Conservation (phyloP, 2,888 invertebrate genomes). For the Adineta ricciae region DNA sequence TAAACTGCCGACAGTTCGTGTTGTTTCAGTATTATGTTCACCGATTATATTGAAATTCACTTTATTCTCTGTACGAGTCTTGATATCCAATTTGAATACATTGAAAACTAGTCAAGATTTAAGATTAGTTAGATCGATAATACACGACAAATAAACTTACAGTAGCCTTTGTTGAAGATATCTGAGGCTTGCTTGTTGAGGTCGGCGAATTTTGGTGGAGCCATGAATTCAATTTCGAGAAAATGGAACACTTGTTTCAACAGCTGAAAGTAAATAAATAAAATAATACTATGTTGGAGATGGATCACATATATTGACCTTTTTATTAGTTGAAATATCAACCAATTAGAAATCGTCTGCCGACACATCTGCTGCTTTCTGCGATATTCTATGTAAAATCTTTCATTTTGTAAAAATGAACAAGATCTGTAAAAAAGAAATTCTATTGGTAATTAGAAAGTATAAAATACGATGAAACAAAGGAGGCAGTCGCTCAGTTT, state of each 20-base stretch:
- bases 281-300: not conserved
- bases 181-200: slow-evolving; percentile 91
- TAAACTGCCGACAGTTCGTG: slow-evolving; percentile 77
- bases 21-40: slow-evolving; percentile 78
- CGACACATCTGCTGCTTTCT: not conserved
- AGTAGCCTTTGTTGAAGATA: slow-evolving; percentile 89
- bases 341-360: not conserved
- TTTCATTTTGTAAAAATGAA: not conserved
- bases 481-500: not conserved
- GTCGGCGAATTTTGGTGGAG: slow-evolving; percentile 87
- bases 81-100: slow-evolving; percentile 62
- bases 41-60: slow-evolving; percentile 88
- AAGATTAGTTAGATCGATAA: not conserved
- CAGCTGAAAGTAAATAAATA: not conserved
- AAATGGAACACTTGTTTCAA: not conserved
- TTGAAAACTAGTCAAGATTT: not conserved
- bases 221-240: slow-evolving; percentile 49
- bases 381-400: not conserved
- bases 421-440: not conserved
- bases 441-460: not conserved
- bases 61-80: slow-evolving; percentile 80
- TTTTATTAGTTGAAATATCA: not conserved
- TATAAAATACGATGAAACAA: not conserved
- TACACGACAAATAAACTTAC: slow-evolving; percentile 44
- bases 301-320: not conserved